A percentile compares a stretch with the other conserved stretches of the same genome.
These are phyloP conservation scores for Neolamprologus devosi DNA, from an alignment of 2,113 vertebrate genomes.

Conservation along the genomic window DNA sequence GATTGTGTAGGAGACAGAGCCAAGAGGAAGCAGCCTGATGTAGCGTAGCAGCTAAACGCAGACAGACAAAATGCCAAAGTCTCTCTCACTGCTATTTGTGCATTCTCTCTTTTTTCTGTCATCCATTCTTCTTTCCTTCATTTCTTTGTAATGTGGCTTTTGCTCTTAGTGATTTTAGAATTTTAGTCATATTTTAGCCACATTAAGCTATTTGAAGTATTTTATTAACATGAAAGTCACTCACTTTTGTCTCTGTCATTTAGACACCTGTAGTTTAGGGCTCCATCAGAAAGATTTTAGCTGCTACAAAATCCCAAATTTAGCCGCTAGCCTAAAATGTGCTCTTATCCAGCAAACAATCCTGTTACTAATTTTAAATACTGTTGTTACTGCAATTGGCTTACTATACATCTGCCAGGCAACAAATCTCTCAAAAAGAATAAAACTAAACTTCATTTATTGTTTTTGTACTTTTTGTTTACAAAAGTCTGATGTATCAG, in stretches of 20 bases:
- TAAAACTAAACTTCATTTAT: background rate
- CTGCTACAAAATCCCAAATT: too few species aligned
- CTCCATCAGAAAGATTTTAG: background rate
- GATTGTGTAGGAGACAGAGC: background rate
- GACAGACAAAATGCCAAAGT: background rate
- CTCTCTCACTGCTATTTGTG: background rate
- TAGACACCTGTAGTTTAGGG: background rate
- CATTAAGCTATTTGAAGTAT: background rate
- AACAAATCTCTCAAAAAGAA: background rate
- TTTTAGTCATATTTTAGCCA: background rate
- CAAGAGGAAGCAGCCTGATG: background rate
- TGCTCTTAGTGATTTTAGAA: background rate
- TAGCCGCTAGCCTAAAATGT: rapidly evolving
- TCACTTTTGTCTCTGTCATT: background rate
- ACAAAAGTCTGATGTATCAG: background rate
- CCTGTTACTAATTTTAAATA: background rate
- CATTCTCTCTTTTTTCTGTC: background rate
- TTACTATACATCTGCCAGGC: background rate
- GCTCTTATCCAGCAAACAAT: background rate
- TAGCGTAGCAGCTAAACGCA: background rate
- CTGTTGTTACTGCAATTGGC: background rate
- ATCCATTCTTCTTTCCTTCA: background rate
- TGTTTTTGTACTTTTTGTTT: background rate
- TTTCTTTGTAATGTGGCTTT: background rate
- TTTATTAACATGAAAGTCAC: background rate